Evolutionary conservation across 2,888 invertebrate species (phyloP).

Genomic region (Creontiades dilutus): DNA sequence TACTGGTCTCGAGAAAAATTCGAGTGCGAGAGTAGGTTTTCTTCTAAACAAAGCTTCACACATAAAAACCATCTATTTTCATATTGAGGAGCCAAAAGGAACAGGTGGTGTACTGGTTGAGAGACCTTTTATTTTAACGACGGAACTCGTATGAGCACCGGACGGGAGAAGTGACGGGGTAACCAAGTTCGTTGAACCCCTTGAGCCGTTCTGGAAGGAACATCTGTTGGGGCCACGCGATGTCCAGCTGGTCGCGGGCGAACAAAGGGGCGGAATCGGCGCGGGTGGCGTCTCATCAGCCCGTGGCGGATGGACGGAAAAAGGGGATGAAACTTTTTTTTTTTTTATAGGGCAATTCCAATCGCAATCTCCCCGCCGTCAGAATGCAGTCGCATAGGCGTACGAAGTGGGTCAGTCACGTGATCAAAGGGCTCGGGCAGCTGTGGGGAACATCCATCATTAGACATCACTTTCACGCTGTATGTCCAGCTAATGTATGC

Average conservation of each 20-base stretch:
- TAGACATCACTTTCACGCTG: conserved; percentile 9
- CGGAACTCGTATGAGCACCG: conserved; percentile 10
- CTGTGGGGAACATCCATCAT: background rate
- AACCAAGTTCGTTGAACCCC: conserved; percentile 34
- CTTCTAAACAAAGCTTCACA: no score
- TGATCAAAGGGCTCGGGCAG: background rate
- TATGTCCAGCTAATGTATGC: background rate
- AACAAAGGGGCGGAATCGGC: background rate
- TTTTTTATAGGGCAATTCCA: background rate
- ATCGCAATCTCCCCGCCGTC: background rate
- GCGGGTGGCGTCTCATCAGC: conserved; percentile 15
- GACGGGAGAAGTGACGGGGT: background rate
- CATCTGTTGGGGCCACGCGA: conserved; percentile 43
- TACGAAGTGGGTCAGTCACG: conserved; percentile 21
- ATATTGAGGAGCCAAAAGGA: background rate
- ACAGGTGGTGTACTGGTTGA: conserved; percentile 13
- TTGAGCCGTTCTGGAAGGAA: background rate
- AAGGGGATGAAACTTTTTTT: background rate
- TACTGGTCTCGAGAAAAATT: no score
- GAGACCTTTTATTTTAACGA: conserved; percentile 22
- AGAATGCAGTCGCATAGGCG: background rate
- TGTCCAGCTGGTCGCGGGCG: conserved; percentile 38
- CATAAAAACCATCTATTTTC: no score
- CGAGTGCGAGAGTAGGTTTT: no score
- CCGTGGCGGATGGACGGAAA: background rate